Evolutionary conservation across 2,888 invertebrate genomes (phyloP), one percentile per base, ranked within the genome.

Genomic region (Spodoptera exigua): DNA sequence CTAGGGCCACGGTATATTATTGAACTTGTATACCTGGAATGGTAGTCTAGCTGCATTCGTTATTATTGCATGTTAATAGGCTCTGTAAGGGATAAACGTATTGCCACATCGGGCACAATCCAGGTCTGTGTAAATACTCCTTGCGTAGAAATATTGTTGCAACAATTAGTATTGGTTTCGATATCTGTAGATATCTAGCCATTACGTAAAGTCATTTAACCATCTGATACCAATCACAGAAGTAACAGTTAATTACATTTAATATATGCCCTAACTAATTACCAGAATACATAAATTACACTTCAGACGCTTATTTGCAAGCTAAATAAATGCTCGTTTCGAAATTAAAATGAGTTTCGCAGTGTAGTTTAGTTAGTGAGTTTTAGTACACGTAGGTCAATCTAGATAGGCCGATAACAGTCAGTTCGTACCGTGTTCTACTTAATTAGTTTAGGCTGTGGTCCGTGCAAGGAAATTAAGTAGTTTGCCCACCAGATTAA

Each of bases 391-490:
- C 54, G 52, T 59, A 53, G 73, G 43, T 53, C 55, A 55, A 55
- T 68, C 70, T 73, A 62, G 63, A 67, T 62, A 34, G 37, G 18
- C 57, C 48, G 54, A 61, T 62, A 62, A 52, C 40, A 43, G 37
- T 11, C 17, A 52, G 52, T 40, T 55, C 43, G 47, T 16, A 52
- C 16, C 73, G 46, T 55, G 73, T 72, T 56, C n/a, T 44, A 55
- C 58, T 59, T 70, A 61, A 70, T 70, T 57, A 61, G 47, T 52
- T 58, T 65, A 65, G 65, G 53, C 61, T 70, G 66, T 61, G 48
- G 55, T 48, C 41, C 55, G 55, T 40, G 69, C 40, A 43, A 36
- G 40, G 41, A 49, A 68, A 73, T 73, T 47, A 56, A 70, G 53
- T 62, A 54, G 48, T 56, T 61, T 48, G 41, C 48, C 27, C 16